phyloP scores from a whole-genome alignment of 2,113 vertebrate genomes.

The Pelecanoides urinatrix region DNA sequence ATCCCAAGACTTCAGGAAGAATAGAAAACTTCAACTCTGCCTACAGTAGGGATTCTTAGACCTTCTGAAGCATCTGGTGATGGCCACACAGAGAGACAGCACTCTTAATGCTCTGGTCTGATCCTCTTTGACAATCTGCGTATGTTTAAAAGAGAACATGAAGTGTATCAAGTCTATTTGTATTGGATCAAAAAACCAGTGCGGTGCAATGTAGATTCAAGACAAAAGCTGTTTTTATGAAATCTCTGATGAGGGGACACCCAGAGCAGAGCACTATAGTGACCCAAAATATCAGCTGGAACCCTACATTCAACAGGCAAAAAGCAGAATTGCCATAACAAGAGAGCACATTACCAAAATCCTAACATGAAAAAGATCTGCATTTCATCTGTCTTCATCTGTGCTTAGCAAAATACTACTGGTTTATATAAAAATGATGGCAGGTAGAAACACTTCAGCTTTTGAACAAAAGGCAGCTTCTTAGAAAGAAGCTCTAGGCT shows the following conservation, averaged over 20 bases:
- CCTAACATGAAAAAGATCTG: background rate
- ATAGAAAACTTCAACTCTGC: conserved; percentile 35
- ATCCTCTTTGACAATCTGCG: background rate
- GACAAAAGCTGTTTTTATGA: background rate
- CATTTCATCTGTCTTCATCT: background rate
- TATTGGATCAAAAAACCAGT: background rate
- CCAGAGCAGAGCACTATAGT: background rate
- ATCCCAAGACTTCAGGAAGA: conserved; percentile 34
- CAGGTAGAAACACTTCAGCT: background rate
- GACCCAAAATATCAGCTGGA: background rate
- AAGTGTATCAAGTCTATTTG: background rate
- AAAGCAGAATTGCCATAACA: background rate
- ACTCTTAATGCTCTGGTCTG: background rate
- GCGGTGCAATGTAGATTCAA: background rate
- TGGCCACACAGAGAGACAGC: conserved; percentile 47
- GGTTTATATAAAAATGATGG: background rate
- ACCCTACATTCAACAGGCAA: background rate
- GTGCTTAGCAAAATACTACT: background rate
- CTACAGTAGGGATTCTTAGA: conserved; percentile 24
- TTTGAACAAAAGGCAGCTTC: background rate
- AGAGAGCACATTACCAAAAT: background rate
- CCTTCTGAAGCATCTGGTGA: conserved; percentile 44
- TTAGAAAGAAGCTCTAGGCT: background rate
- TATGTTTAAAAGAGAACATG: background rate
- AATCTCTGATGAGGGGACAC: background rate